These are phyloP conservation scores for Champsocephalus esox DNA, from an alignment of 2,797 vertebrate species.

Conservation along the genomic window DNA sequence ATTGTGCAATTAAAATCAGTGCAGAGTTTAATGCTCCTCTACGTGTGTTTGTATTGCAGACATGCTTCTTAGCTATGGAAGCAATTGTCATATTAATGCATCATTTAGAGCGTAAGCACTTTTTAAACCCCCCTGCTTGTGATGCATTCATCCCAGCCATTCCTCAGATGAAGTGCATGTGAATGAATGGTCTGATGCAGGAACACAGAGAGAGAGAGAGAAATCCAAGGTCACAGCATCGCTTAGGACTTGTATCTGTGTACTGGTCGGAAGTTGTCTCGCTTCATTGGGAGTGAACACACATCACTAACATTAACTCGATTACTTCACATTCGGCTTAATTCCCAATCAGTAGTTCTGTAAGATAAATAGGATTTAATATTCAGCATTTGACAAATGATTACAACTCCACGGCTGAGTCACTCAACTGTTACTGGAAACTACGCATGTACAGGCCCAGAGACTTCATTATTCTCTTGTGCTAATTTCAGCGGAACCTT, in stretches of 20 bases:
- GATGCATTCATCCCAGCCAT: conserved; percentile 43
- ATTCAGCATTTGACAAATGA: conserved; percentile 45
- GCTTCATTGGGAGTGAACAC: conserved; percentile 20
- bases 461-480: not conserved
- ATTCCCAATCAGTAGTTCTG: conserved; percentile 20
- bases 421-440: conserved; percentile 57
- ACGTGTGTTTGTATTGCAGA: conserved; percentile 1
- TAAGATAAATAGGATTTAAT: conserved; percentile 41
- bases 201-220: conserved; percentile 25
- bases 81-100: conserved; percentile 42
- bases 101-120: conserved; percentile 29
- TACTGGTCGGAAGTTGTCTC: conserved; percentile 15
- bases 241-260: conserved; percentile 20
- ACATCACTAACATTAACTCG: conserved; percentile 13
- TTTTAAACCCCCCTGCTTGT: conserved; percentile 15
- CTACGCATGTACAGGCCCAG: conserved; percentile 18
- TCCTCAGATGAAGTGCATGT: conserved; percentile 9
- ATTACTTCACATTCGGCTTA: conserved; percentile 33
- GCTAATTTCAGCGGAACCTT: conserved; percentile 31
- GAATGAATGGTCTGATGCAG: conserved; percentile 26
- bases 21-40: not conserved
- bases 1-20: not conserved
- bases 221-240: conserved; percentile 57
- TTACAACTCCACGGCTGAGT: conserved; percentile 52
- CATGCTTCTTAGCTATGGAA: conserved; percentile 14